Base-by-base conservation (phyloP, 2,888 invertebrate species). In the Lochmaea capreae region DNA sequence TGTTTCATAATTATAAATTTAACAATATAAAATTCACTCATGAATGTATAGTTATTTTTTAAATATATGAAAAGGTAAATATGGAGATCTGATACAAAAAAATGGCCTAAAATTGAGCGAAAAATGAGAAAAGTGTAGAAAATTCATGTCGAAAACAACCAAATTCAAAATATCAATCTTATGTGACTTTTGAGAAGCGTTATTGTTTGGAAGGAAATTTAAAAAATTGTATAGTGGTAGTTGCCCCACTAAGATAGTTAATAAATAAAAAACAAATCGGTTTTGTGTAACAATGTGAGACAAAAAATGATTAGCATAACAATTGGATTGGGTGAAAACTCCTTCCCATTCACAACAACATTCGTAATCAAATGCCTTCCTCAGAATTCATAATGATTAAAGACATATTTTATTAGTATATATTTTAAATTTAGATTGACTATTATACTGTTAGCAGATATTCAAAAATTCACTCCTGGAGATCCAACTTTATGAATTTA, bases 401-500 rank as follows among this genome's bases (percentile, higher is more conserved):
- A 71, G 71, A 65, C 71, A 57, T 71, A 65, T 71, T 71, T 71
- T 71, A 71, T 71, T 71, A 65, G 71, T 71, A 71, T 65, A 71
- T 71, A 71, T 71, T 71, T 71, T 65, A 71, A 71, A 71, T 71
- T 71, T 71, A 71, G 71, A 71, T 71, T 71, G 71, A 71, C 71
- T 26, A 71, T 71, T 71, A 71, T 71, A 71, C 65, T 65, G 71
- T 71, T 71, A 71, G 71, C 71, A 71, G 71, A 71, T 71, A 71
- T 71, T 71, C 71, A 39, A 71, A 71, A 71, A 71, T 65, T 71
- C 71, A 65, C 71, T 71, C 71, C 71, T 71, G 71, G 71, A 71
- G 71, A 58, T 58, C 65, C 43, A 71, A 58, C 71, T 65, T 71
- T 71, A 71, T 71, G 71, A 71, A 71, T 71, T 71, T 71, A 71